These are phyloP conservation scores for Orthosia gracilis DNA, from an alignment of 2,888 invertebrate genomes.

Conservation along the genomic window DNA sequence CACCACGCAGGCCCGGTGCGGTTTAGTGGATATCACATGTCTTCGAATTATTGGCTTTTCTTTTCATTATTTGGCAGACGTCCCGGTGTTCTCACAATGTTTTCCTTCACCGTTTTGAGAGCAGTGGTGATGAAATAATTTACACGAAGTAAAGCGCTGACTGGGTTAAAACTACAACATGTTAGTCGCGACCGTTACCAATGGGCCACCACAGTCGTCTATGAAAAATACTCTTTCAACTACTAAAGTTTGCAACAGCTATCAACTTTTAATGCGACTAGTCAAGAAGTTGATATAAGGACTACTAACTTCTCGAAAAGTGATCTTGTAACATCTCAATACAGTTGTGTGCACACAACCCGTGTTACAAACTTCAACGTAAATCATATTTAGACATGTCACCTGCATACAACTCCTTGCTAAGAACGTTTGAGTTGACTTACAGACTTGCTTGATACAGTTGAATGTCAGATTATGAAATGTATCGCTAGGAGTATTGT, in stretches of 20 bases:
- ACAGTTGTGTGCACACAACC: background rate
- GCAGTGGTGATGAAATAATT: no score
- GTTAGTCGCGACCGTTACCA: no score
- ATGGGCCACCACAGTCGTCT: no score
- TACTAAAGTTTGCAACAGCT: conserved; percentile 9
- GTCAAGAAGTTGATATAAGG: conserved; percentile 1
- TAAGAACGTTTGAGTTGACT: background rate
- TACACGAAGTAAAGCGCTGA: no score
- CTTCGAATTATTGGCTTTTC: no score
- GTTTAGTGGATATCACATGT: no score
- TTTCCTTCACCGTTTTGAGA: no score
- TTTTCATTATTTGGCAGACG: no score
- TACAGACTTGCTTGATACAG: background rate
- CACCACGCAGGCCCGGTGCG: no score
- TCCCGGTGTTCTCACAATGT: no score
- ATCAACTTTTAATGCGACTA: background rate
- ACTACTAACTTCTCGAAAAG: background rate
- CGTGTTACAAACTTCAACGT: conserved; percentile 5
- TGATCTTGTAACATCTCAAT: conserved; percentile 9
- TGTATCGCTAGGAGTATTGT: background rate
- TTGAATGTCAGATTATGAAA: background rate
- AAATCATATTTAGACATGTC: conserved; percentile 22
- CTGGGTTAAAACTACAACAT: no score
- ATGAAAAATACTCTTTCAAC: background rate
- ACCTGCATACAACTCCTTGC: conserved; percentile 15